A percentile compares a stretch with the other conserved stretches of the same genome.
Conservation (phyloP, 2,113 vertebrate species). For the Tylochromis polylepis region DNA sequence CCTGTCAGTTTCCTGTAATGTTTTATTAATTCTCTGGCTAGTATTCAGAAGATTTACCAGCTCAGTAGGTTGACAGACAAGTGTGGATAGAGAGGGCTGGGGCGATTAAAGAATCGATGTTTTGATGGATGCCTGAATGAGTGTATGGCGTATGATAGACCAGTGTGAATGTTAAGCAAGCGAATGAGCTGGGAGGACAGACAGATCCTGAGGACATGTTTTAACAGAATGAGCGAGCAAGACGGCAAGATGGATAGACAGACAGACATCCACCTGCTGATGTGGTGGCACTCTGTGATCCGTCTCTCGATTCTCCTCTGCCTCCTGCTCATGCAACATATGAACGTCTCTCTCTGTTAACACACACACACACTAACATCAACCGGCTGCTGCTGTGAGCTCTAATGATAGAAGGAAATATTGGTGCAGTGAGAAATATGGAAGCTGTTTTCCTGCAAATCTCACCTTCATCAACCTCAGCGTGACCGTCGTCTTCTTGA, state of each 20-base stretch:
- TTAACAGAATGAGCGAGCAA: background rate
- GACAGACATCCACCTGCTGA: conserved; percentile 49
- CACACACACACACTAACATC: background rate
- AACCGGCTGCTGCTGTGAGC: background rate
- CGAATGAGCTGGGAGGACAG: background rate
- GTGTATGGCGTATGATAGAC: background rate
- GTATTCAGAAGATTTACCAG: background rate
- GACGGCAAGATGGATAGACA: background rate
- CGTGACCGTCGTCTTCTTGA: conserved; percentile 76
- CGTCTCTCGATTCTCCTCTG: conserved; percentile 37
- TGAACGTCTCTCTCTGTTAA: conserved; percentile 51
- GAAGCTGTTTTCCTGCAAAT: background rate
- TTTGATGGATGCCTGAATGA: background rate
- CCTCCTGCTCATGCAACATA: conserved; percentile 44
- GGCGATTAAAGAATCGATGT: background rate
- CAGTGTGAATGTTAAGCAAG: background rate
- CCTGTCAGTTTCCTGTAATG: background rate
- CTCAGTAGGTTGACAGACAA: background rate
- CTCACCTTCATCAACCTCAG: conserved; percentile 78
- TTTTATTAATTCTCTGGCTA: background rate
- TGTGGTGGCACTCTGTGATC: conserved; percentile 41
- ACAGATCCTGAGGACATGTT: background rate
- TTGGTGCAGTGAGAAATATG: background rate
- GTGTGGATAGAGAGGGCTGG: background rate
- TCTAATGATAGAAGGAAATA: background rate